phyloP scores from a whole-genome alignment of 2,797 vertebrate species.

The Artibeus jamaicensis region DNA sequence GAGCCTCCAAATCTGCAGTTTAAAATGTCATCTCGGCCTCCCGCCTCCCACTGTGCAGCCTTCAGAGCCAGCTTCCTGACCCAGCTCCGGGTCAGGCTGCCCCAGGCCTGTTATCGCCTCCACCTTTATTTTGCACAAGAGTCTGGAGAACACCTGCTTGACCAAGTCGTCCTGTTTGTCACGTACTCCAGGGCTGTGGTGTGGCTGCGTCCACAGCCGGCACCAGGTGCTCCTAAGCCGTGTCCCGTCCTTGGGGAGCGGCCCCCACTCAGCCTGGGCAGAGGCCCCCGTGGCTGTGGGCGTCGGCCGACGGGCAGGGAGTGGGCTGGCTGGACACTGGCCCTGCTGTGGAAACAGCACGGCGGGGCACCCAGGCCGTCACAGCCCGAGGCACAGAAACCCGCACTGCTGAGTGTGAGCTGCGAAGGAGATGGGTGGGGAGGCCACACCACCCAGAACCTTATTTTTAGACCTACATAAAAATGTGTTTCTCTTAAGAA shows the following conservation, averaged over 20 bases:
- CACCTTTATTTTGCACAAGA: neutral
- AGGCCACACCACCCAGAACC: conserved; percentile 65
- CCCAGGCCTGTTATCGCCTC: neutral
- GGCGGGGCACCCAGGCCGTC: neutral
- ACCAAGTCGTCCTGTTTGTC: neutral
- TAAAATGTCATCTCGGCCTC: neutral
- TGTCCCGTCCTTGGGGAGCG: neutral
- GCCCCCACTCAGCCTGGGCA: neutral
- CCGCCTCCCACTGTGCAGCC: neutral
- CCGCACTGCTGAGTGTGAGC: neutral
- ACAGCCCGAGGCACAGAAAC: conserved; percentile 13
- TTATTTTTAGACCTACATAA: conserved; percentile 47
- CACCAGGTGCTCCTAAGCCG: conserved; percentile 20
- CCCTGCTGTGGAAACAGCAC: conserved; percentile 46
- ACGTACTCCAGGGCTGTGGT: neutral
- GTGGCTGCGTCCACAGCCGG: neutral
- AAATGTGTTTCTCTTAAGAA: conserved; percentile 58
- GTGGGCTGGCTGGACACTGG: conserved; percentile 7
- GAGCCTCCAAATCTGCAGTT: neutral
- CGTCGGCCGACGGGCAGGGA: neutral
- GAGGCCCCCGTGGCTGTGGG: conserved; percentile 14
- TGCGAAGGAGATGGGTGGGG: conserved; percentile 56
- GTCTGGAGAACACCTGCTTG: neutral
- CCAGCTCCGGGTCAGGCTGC: neutral
- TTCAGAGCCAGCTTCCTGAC: neutral